Percentiles rank a stretch among this genome's conserved stretches.
Conservation (phyloP, 2,888 invertebrate species). For the Aphelenchoides bicaudatus region DNA sequence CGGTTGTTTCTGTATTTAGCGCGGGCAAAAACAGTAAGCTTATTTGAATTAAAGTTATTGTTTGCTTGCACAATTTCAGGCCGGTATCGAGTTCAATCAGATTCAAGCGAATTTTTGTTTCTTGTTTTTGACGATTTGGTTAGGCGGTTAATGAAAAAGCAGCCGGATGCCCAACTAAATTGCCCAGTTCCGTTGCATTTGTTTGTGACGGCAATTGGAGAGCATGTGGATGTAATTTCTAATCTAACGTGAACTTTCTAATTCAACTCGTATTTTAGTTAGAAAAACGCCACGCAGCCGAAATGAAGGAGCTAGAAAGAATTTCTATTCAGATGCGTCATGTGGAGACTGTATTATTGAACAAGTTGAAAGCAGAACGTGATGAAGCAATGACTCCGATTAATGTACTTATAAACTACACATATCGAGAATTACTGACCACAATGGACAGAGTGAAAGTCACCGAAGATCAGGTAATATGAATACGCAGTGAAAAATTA, state of each 20-base stretch:
- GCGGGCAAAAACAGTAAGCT: constrained; percentile 32
- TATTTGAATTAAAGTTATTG: too few species aligned
- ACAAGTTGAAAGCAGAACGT: constrained; percentile 33
- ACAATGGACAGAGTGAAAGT: constrained; percentile 30
- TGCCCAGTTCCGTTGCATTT: constrained; percentile 35
- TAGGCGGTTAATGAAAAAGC: constrained; percentile 24
- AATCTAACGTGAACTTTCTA: not conserved
- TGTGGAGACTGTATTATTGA: constrained; percentile 37
- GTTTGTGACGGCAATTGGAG: constrained; percentile 27
- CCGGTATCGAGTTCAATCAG: constrained; percentile 40
- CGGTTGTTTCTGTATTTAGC: constrained; percentile 34
- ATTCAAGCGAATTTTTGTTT: constrained; percentile 33
- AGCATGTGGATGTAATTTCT: constrained; percentile 26
- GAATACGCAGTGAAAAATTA: too few species aligned
- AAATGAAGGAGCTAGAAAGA: constrained; percentile 23
- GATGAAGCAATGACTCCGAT: constrained; percentile 25
- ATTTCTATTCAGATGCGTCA: constrained; percentile 41
- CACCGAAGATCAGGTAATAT: constrained; percentile 23
- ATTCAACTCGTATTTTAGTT: constrained; percentile 23
- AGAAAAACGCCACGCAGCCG: constrained; percentile 22
- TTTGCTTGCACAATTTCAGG: too few species aligned
- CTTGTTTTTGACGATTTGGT: constrained; percentile 34
- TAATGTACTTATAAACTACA: constrained; percentile 35
- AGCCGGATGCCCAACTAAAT: constrained; percentile 32
- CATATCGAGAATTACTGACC: constrained; percentile 35